Evolutionary conservation across 1,140 invertebrate genomes (phyloP), one percentile per base, ranked within the genome.

Genomic region (Leguminivora glycinivorella): DNA sequence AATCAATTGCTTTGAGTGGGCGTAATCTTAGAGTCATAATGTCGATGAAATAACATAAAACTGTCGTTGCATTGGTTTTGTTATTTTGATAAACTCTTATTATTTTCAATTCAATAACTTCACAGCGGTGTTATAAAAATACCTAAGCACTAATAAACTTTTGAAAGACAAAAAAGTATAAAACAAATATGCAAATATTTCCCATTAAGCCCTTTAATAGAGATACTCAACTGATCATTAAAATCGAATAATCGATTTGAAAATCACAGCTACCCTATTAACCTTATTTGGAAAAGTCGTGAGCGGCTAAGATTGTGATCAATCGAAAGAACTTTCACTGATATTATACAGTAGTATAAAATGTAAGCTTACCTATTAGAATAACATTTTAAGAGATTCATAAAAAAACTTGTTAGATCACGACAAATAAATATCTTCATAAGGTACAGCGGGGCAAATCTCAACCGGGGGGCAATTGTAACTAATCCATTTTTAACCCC

Each of bases 181-280:
- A 34, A 10, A 34, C 2, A 34, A 34, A 34, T 34, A 34, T 34
- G 31, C 6, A 38, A 38, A 0, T 38, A 38, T 38, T 38, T 38
- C 2, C 10, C 31, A 34, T 34, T 14, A 38, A 38, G 34, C 34
- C 34, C 34, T 38, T 12, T 12, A 38, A 3, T 3, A 38, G 34
- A 14, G 6, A 2, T 38, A 38, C 34, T 38, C 2, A 38, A 38
- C 10, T 12, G 34, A 12, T 3, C 34, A 52, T 52, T 52, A 52
- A 52, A 52, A 52, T 19, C n/a, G 17, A 52, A 52, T 52, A 52
- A 52, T 52, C 43, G 17, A 52, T 52, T 22, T 52, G 17, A 52
- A 52, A 52, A 52, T 52, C 17, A n/a, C 14, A 9, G 43, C 43
- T 52, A 47, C 43, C 43, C n/a, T 19, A 52, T 52, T 19, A 52